Evolutionary conservation across 2,888 invertebrate genomes (phyloP).

Genomic region (Boloria euphrosyne): DNA sequence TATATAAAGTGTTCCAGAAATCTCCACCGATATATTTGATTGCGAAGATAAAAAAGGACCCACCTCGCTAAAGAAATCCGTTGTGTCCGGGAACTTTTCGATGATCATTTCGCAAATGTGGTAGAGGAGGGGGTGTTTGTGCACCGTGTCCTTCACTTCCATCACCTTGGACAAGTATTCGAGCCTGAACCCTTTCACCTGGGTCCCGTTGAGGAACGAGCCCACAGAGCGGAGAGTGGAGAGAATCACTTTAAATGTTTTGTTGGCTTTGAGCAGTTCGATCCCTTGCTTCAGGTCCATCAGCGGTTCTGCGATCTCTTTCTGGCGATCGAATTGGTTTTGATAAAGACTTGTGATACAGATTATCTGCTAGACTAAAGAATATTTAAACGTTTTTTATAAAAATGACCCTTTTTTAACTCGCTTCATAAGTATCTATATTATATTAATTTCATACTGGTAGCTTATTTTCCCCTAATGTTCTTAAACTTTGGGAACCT

Average conservation of each 20-base stretch:
- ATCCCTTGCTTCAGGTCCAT: constrained; percentile 99
- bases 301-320: constrained; percentile 99
- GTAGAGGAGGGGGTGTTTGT: constrained; percentile 98
- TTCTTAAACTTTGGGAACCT: too few species aligned
- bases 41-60: constrained; percentile 32
- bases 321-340: constrained; percentile 57
- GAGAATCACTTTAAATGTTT: constrained; percentile 97
- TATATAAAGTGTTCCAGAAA: too few species aligned
- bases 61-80: constrained; percentile 98
- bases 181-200: constrained; percentile 97
- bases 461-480: too few species aligned
- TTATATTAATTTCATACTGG: too few species aligned
- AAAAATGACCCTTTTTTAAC: too few species aligned
- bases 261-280: constrained; percentile 93
- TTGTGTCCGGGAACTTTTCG: constrained; percentile 96
- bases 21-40: too few species aligned
- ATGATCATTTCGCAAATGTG: constrained; percentile 99
- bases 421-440: too few species aligned
- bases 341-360: too few species aligned
- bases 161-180: constrained; percentile 98
- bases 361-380: too few species aligned
- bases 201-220: constrained; percentile 96
- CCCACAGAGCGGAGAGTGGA: constrained; percentile 97
- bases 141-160: constrained; percentile 99
- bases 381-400: too few species aligned